Conservation (phyloP, 2,888 invertebrate species). For the Ectobius pallidus region DNA sequence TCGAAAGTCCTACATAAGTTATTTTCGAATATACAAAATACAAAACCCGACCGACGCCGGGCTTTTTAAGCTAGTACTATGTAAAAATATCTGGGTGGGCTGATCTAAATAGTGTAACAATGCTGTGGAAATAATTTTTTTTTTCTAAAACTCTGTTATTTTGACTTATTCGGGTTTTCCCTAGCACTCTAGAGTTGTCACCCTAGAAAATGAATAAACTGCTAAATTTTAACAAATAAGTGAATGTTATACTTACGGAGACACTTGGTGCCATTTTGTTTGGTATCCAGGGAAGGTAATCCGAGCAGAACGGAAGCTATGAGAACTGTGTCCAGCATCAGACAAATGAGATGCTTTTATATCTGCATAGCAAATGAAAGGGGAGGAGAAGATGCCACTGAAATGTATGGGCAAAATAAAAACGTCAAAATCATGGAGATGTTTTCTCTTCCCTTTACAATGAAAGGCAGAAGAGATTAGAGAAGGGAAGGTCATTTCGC, state of each 20-base stretch:
- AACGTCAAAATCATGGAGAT: slow-evolving; percentile 10
- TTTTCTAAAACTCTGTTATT: too few species aligned
- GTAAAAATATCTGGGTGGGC: too few species aligned
- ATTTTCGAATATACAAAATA: too few species aligned
- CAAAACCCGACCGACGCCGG: too few species aligned
- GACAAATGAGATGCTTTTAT: neutral
- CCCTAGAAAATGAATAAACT: too few species aligned
- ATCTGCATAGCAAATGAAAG: neutral
- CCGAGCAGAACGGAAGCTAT: neutral
- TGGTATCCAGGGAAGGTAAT: slow-evolving; percentile 12
- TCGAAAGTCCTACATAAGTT: too few species aligned
- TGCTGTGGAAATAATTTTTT: too few species aligned
- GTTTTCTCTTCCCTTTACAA: slow-evolving; percentile 20
- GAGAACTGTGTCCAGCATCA: neutral
- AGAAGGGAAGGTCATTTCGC: slow-evolving; percentile 2
- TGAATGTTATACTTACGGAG: slow-evolving; percentile 7
- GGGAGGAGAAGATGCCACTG: slow-evolving; percentile 2
- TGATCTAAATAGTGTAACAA: too few species aligned
- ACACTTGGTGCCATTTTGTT: slow-evolving; percentile 1
- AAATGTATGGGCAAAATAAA: slow-evolving; percentile 1
- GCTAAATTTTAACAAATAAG: too few species aligned
- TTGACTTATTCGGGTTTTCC: too few species aligned
- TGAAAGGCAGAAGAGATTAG: slow-evolving; percentile 10
- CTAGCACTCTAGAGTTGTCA: too few species aligned
- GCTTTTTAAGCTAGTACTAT: too few species aligned